phyloP scores from a whole-genome alignment of 1,140 invertebrate genomes.

The Apolygus lucorum region DNA sequence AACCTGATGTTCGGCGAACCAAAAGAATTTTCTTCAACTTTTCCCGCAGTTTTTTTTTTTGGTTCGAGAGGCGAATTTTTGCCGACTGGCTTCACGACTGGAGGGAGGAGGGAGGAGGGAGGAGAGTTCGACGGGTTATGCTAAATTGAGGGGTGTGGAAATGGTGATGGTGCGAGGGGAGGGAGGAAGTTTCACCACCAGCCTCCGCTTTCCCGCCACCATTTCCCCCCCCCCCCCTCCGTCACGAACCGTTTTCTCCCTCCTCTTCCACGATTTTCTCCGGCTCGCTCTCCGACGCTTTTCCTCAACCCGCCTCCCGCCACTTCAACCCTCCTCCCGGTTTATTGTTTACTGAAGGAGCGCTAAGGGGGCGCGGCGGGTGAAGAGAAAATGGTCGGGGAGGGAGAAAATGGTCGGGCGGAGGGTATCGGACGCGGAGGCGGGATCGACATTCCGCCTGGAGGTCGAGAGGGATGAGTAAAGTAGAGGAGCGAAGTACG shows the following conservation, averaged over 20 bases:
- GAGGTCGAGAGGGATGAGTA: slow-evolving; percentile 7
- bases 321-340: neutral
- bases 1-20: no score
- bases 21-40: no score
- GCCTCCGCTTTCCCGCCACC: neutral
- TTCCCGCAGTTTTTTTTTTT: no score
- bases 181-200: neutral
- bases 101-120: neutral
- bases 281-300: neutral
- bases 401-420: neutral
- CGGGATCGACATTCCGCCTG: slow-evolving; percentile 10
- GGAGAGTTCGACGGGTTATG: neutral
- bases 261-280: neutral
- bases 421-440: slow-evolving; percentile 5
- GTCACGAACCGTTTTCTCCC: neutral
- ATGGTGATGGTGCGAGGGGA: neutral
- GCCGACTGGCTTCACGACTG: no score
- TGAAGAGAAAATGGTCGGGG: neutral
- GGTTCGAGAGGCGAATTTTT: no score
- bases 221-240: neutral
- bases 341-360: slow-evolving; percentile 13
- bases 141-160: slow-evolving; percentile 1
- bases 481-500: slow-evolving; percentile 4
- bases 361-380: neutral
- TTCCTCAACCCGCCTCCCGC: neutral